Conservation (phyloP, 2,113 vertebrate genomes). For the Lonchura striata region DNA sequence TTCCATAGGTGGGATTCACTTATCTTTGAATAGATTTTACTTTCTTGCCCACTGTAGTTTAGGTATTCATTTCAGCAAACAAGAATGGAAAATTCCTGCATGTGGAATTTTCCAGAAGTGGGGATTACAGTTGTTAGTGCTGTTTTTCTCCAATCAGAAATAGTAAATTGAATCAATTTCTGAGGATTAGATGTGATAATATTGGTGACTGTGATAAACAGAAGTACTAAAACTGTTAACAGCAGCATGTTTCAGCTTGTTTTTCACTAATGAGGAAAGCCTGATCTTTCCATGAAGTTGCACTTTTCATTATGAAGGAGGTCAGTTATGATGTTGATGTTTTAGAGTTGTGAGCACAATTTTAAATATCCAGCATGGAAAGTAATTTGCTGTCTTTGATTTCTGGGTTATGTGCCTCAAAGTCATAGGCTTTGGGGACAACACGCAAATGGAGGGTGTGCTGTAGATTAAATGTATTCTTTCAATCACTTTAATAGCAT, state of each 20-base stretch:
- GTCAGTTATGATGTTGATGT: not conserved
- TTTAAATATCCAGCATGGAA: not conserved
- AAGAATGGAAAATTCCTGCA: conserved; percentile 13
- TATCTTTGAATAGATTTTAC: not conserved
- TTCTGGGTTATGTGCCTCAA: not conserved
- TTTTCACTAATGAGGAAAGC: not conserved
- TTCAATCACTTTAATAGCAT: not conserved
- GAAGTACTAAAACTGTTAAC: not conserved
- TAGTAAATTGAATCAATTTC: not conserved
- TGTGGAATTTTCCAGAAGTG: conserved; percentile 35
- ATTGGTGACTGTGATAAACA: not conserved
- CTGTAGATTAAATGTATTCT: not conserved
- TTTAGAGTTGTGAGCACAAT: not conserved
- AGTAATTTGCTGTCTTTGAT: not conserved
- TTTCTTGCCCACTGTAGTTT: not conserved
- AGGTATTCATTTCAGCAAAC: not conserved
- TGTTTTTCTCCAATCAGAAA: not conserved
- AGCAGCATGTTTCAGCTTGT: not conserved
- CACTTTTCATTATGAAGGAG: not conserved
- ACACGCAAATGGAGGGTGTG: not conserved
- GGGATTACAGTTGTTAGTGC: not conserved
- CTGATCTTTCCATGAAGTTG: not conserved
- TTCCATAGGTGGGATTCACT: not conserved
- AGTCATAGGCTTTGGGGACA: not conserved
- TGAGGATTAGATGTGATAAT: conserved; percentile 1